phyloP scores from a whole-genome alignment of 2,888 invertebrate species.

The Cryptocephalus primarius region DNA sequence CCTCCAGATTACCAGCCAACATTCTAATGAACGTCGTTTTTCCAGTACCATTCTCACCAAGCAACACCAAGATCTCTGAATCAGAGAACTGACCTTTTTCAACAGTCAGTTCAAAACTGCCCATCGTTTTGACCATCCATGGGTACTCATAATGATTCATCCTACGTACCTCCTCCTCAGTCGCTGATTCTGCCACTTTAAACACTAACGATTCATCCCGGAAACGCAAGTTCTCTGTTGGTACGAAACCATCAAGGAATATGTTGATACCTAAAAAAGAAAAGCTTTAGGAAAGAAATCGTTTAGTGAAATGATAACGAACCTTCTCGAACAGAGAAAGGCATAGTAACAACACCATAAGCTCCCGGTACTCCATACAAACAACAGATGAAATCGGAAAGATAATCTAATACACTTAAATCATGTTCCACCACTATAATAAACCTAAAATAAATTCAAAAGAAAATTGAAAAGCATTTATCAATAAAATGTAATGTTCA shows the following conservation, averaged over 20 bases:
- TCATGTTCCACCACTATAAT: constrained; percentile 99
- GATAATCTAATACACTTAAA: constrained; percentile 94
- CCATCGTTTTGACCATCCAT: constrained; percentile 77
- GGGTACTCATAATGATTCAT: constrained; percentile 97
- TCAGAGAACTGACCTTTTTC: constrained; percentile 93
- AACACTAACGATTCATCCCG: constrained; percentile 94
- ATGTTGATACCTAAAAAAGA: constrained; percentile 78
- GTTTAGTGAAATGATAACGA: constrained; percentile 9
- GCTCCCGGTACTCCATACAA: constrained; percentile 97
- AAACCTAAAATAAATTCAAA: constrained; percentile 50
- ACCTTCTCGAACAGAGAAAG: constrained; percentile 98
- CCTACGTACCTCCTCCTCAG: constrained; percentile 93
- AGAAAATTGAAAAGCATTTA: too few species aligned
- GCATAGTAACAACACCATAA: constrained; percentile 99
- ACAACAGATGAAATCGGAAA: constrained; percentile 98
- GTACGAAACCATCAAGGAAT: constrained; percentile 98
- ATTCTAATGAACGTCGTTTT: constrained; percentile 99
- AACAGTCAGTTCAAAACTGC: constrained; percentile 67
- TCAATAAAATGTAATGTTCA: too few species aligned
- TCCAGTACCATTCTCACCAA: constrained; percentile 97
- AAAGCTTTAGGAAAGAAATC: background rate
- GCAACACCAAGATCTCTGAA: constrained; percentile 94
- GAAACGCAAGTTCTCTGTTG: constrained; percentile 97
- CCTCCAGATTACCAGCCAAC: constrained; percentile 90
- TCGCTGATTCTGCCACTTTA: constrained; percentile 96